Percentiles rank a stretch among this genome's conserved stretches.
Conservation (phyloP, 2,888 invertebrate species). For the Tryphoninae sp. region DNA sequence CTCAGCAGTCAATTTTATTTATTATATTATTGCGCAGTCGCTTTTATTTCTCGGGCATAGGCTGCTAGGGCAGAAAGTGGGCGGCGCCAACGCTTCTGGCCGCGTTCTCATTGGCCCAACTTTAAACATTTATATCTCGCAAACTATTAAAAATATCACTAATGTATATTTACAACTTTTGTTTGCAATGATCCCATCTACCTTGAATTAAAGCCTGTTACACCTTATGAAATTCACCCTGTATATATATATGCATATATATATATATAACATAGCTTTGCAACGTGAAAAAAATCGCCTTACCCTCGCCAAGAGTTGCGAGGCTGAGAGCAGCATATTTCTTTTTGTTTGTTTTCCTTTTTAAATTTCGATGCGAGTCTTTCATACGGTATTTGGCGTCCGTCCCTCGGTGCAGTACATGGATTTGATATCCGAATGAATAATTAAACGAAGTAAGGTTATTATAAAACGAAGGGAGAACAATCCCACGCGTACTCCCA, state of each 20-base stretch:
- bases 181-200: no score
- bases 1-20: no score
- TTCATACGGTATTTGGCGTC: slow-evolving; percentile 62
- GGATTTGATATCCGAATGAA: slow-evolving; percentile 63
- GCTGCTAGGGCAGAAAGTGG: no score
- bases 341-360: slow-evolving; percentile 40
- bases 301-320: slow-evolving; percentile 67
- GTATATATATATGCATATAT: not conserved
- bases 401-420: slow-evolving; percentile 60
- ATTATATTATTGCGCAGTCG: no score
- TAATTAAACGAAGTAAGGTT: slow-evolving; percentile 64
- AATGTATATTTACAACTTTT: no score
- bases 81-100: no score
- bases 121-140: no score
- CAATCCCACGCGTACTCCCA: not conserved
- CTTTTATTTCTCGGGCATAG: no score
- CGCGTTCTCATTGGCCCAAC: no score
- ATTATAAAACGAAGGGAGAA: slow-evolving; percentile 38
- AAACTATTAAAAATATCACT: no score
- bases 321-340: slow-evolving; percentile 66
- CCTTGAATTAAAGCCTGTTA: no score
- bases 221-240: no score
- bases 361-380: slow-evolving; percentile 54
- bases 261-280: slow-evolving; percentile 47
- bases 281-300: slow-evolving; percentile 67